Base-by-base conservation (phyloP, 2,113 vertebrate species). In the Osmerus mordax region DNA sequence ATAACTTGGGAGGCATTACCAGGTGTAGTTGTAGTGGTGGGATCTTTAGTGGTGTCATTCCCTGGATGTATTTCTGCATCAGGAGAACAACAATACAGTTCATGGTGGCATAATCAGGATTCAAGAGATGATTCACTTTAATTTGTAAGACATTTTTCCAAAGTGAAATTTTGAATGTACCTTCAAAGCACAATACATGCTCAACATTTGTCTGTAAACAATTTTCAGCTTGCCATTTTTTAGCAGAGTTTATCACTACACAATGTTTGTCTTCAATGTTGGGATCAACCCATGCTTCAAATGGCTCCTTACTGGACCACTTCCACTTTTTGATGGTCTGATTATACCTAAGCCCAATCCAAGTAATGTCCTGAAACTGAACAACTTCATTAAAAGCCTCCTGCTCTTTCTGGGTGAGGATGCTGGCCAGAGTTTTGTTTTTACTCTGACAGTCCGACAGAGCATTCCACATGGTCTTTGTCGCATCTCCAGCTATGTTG, bases 251-350 rank as follows among this genome's bases (percentile, higher is more conserved):
- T 21, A 67, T n/a, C 65, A 21, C 16, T 7, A 67, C 47, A 67
- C 51, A 67, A 14, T 67, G 19, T 3, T 19, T n/a, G 7, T 5
- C 1, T 53, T 51, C 2, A 1, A 15, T 0, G 2, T 18, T 15
- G 1, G 6, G 19, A 53, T 67, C 16, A 3, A 3, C 13, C 65
- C n/a, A 52, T 19, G 14, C 25, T 19, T 67, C 18, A 67, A 67
- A 67, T 16, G 14, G 41, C 8, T 51, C 65, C 21, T 19, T 21
- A 54, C 65, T 53, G 19, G 65, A 67, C 65, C 65, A 67, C 7
- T 23, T 21, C 65, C 21, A 67, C 29, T 28, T 9, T 0, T 12
- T 0, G 12, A 8, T 25, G 13, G 18, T 53, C 23, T 0, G 4
- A 19, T 14, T 28, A 12, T 3, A 13, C 0, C 25, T 8, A 11